Percentiles rank a stretch among this genome's conserved stretches.
These are phyloP conservation scores for Drosophila stalkeri DNA, from an alignment of 2,888 invertebrate genomes.

Conservation along the genomic window DNA sequence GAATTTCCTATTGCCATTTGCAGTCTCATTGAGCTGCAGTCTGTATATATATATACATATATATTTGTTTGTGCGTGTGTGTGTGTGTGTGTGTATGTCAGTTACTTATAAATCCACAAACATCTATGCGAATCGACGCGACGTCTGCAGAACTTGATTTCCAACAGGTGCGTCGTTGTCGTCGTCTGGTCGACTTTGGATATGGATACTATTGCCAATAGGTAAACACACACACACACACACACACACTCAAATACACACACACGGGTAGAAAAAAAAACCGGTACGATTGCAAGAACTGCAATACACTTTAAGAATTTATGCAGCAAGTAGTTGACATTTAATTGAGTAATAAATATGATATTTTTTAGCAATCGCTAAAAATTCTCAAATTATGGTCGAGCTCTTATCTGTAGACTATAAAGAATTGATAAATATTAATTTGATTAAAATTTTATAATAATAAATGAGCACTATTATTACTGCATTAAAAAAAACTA, in stretches of 20 bases:
- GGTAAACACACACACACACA: conserved; percentile 13
- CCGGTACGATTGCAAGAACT: conserved; percentile 62
- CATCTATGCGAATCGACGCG: conserved; percentile 60
- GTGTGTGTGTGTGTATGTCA: conserved; percentile 14
- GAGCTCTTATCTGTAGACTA: neutral
- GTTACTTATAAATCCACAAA: conserved; percentile 44
- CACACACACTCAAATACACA: neutral
- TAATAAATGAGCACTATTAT: neutral
- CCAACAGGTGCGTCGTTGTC: conserved; percentile 82
- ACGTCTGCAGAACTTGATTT: conserved; percentile 80
- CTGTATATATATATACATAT: neutral
- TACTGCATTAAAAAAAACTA: too few species aligned
- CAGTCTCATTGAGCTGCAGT: conserved; percentile 28
- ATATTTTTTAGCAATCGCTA: neutral
- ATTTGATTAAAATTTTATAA: neutral
- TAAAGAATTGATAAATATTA: neutral
- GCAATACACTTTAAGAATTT: conserved; percentile 42
- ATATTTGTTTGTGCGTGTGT: conserved; percentile 7
- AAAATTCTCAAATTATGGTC: neutral
- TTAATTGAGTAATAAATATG: conserved; percentile 2
- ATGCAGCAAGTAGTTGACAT: conserved; percentile 1
- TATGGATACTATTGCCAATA: conserved; percentile 58
- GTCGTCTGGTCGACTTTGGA: conserved; percentile 64
- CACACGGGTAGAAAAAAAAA: conserved; percentile 23
- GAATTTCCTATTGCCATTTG: conserved; percentile 66